Percentiles rank a stretch among this genome's conserved stretches.
Evolutionary conservation across 2,888 invertebrate species (phyloP).

Genomic region (Drosophila neonasuta): DNA sequence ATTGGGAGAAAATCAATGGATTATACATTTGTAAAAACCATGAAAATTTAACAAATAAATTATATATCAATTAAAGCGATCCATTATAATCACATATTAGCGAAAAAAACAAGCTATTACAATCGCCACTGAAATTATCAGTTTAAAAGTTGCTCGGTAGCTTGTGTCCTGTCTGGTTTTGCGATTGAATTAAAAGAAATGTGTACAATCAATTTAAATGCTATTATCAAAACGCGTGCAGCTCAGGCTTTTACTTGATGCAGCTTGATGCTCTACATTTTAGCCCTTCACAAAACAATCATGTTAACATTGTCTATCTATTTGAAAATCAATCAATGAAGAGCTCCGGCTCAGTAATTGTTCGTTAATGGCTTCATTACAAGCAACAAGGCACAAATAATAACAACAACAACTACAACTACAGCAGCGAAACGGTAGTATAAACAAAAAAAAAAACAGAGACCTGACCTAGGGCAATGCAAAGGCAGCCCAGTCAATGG

Average conservation of each 20-base stretch:
- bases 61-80: not conserved
- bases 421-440: constrained; percentile 48
- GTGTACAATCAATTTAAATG: not conserved
- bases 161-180: constrained; percentile 1
- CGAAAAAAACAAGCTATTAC: not conserved
- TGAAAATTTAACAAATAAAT: not conserved
- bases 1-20: not conserved
- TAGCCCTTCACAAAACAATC: not conserved
- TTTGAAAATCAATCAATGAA: constrained; percentile 57
- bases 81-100: constrained; percentile 1
- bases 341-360: constrained; percentile 58
- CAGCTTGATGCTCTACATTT: not conserved
- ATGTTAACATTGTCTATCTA: constrained; percentile 1
- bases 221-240: not conserved
- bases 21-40: not conserved
- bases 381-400: constrained; percentile 34
- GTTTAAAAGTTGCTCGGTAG: not conserved
- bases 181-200: not conserved
- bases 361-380: constrained; percentile 70
- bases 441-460: constrained; percentile 36
- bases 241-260: not conserved
- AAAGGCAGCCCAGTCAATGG: constrained; percentile 43
- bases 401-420: constrained; percentile 21
- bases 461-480: constrained; percentile 74
- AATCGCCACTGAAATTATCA: constrained; percentile 1